phyloP scores from a whole-genome alignment of 2,888 invertebrate species.

The Archips xylosteana region DNA sequence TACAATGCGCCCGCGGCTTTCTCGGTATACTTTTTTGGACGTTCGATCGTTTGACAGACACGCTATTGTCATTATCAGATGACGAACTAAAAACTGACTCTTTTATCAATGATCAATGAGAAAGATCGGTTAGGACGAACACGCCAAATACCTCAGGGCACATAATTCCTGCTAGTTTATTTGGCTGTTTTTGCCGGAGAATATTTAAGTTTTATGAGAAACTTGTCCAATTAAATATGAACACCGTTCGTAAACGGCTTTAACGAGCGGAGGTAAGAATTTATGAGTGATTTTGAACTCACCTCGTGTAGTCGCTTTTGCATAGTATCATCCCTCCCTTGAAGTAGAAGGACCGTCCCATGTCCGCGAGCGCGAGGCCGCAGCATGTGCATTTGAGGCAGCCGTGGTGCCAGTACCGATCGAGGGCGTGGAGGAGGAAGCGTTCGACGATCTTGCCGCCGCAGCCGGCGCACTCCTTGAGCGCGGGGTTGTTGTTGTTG shows the following conservation, averaged over 20 bases:
- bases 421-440: slow-evolving; percentile 95
- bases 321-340: slow-evolving; percentile 97
- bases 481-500: slow-evolving; percentile 86
- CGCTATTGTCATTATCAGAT: slow-evolving; percentile 83
- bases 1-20: slow-evolving; percentile 83
- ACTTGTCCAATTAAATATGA: slow-evolving; percentile 42
- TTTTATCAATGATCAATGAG: slow-evolving; percentile 76
- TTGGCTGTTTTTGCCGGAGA: slow-evolving; percentile 29
- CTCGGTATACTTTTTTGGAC: slow-evolving; percentile 77
- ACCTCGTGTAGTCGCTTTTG: slow-evolving; percentile 98
- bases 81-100: slow-evolving; percentile 76
- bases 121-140: slow-evolving; percentile 67
- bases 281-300: slow-evolving; percentile 64
- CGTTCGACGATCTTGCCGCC: slow-evolving; percentile 96
- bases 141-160: slow-evolving; percentile 60
- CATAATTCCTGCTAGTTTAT: slow-evolving; percentile 58
- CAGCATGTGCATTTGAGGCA: slow-evolving; percentile 98
- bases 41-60: slow-evolving; percentile 79
- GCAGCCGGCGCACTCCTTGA: slow-evolving; percentile 96
- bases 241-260: slow-evolving; percentile 20
- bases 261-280: slow-evolving; percentile 22
- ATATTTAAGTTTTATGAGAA: slow-evolving; percentile 25
- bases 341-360: slow-evolving; percentile 96
- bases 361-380: slow-evolving; percentile 94
- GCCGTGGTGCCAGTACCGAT: slow-evolving; percentile 98